phyloP scores from a whole-genome alignment of 1,140 invertebrate species.

The Pemphigus obesinymphae region DNA sequence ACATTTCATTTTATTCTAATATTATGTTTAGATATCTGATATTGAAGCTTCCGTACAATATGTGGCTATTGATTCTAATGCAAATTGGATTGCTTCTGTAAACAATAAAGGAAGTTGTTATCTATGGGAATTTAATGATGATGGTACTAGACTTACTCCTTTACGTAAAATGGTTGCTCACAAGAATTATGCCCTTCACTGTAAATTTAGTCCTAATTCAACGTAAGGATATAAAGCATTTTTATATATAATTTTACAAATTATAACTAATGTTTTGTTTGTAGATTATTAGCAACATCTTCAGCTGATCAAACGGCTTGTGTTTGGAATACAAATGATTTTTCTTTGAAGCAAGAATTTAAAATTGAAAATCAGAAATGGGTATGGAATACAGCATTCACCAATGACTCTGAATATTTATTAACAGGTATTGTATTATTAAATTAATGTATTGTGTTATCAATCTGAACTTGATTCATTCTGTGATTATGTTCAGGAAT shows the following conservation, averaged over 20 bases:
- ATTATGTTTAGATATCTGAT: slow-evolving; percentile 71
- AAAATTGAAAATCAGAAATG: slow-evolving; percentile 80
- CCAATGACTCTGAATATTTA: slow-evolving; percentile 89
- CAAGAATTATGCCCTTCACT: slow-evolving; percentile 80
- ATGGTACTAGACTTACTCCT: slow-evolving; percentile 69
- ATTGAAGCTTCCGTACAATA: slow-evolving; percentile 81
- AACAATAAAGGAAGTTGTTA: slow-evolving; percentile 90
- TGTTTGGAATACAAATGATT: slow-evolving; percentile 82
- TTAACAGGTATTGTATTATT: slow-evolving; percentile 67
- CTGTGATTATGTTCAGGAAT: too few species aligned
- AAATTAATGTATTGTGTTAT: too few species aligned
- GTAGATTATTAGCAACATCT: slow-evolving; percentile 83
- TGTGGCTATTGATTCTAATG: slow-evolving; percentile 80
- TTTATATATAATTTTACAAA: background rate
- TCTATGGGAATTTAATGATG: slow-evolving; percentile 69
- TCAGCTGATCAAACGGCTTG: slow-evolving; percentile 88
- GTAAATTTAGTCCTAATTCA: slow-evolving; percentile 93
- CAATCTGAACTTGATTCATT: too few species aligned
- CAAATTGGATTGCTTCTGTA: slow-evolving; percentile 82
- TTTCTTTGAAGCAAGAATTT: slow-evolving; percentile 71
- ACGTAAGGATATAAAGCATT: slow-evolving; percentile 62
- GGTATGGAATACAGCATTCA: slow-evolving; percentile 98
- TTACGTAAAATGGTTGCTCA: slow-evolving; percentile 79
- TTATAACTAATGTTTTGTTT: slow-evolving; percentile 45
- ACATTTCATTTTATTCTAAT: slow-evolving; percentile 8